Base-by-base conservation (phyloP, 2,113 vertebrate genomes). In the Taxidea taxus region DNA sequence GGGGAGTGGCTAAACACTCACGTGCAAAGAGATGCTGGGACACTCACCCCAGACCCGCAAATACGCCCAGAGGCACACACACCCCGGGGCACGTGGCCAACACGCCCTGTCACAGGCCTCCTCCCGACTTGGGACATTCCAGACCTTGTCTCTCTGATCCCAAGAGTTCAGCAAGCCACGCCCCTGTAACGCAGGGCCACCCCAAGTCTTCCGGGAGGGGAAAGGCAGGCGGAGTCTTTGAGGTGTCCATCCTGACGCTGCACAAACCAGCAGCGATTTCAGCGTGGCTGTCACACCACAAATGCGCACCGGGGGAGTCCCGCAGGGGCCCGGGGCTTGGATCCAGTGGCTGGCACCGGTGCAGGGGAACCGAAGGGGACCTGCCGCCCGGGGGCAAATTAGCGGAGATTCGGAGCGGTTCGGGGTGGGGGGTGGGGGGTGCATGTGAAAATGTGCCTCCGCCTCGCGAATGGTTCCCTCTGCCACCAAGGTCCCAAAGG, bases 41-140 rank as follows among this genome's bases (percentile, higher is more conserved):
- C 89, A 39, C 37, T 84, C 34, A 37, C 29, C 0, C 4, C 1
- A 21, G n/a, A 23, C 23, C 44, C 1, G 8, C 5, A 21, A 9
- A n/a, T 1, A 49, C 7, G 10, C 5, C 12, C 4, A 11, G 12
- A 3, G 27, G 18, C 37, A 27, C 4, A 15, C 51, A 62, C 68
- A 8, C 20, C 25, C 6, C 16, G 0, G 5, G 2, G 37, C 54
- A 64, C 56, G 39, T 0, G 0, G 29, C 20, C 1, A 1, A n/a
- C 37, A 15, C 0, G 4, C 78, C 44, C 0, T 0, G 58, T n/a
- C 29, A 39, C 47, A 1, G 9, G 47, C 15, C 23, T 12, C 29
- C 25, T 4, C 13, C 78, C 2, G 4, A 88, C 21, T 4, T 0
- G 1, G 34, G 5, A 9, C 0, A 0, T 44, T 66, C 85, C n/a